These are phyloP conservation scores for Neelides folsomi DNA, from an alignment of 2,888 invertebrate genomes.

Conservation along the genomic window DNA sequence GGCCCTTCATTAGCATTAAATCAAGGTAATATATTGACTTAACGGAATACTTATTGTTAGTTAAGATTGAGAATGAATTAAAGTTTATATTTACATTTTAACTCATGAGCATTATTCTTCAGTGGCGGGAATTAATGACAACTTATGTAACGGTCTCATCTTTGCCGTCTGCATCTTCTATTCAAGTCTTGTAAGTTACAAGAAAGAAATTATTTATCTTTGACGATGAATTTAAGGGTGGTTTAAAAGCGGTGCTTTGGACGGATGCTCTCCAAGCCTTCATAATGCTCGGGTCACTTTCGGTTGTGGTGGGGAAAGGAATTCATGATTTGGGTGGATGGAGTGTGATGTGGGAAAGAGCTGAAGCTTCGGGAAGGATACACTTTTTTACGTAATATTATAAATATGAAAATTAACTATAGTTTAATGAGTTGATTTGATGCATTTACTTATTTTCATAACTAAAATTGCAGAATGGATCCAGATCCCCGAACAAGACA, in stretches of 20 bases:
- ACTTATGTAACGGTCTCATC: no score
- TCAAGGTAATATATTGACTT: slow-evolving; percentile 47
- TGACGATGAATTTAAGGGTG: slow-evolving; percentile 15
- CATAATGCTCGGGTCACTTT: slow-evolving; percentile 22
- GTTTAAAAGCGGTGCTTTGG: slow-evolving; percentile 27
- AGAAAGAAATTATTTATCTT: no score
- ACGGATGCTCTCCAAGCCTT: slow-evolving; percentile 25
- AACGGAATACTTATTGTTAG: no score
- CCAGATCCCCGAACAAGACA: slow-evolving; percentile 25
- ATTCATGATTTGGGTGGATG: slow-evolving; percentile 22
- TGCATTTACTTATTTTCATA: neutral
- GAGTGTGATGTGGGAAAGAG: slow-evolving; percentile 16
- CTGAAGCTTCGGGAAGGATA: slow-evolving; percentile 15
- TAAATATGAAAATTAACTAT: neutral
- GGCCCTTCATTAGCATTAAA: slow-evolving; percentile 56
- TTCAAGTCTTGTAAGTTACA: no score
- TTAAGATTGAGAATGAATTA: no score
- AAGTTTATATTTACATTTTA: no score
- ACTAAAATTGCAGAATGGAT: slow-evolving; percentile 18
- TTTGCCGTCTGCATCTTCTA: no score
- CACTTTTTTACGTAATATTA: slow-evolving; percentile 20
- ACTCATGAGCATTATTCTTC: no score
- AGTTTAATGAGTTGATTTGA: neutral
- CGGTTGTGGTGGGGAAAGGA: slow-evolving; percentile 17
- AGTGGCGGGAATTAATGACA: no score